These are phyloP conservation scores for Cricetomys ansorgei DNA, from an alignment of 2,113 vertebrate species.

Conservation along the genomic window DNA sequence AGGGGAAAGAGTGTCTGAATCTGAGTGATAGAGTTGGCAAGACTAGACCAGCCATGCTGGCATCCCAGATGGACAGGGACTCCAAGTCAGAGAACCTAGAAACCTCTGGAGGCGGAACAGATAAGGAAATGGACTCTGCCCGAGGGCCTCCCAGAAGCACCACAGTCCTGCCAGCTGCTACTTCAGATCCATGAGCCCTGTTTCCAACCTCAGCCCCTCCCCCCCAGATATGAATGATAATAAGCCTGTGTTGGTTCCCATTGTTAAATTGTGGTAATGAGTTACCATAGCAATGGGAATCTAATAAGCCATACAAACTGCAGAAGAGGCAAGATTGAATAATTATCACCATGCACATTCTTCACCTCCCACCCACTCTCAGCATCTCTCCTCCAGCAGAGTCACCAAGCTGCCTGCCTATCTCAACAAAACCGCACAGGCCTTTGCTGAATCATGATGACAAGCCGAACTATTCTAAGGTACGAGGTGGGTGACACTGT, in stretches of 20 bases:
- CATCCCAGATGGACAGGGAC: background rate
- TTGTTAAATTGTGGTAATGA: background rate
- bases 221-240: background rate
- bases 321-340: background rate
- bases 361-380: background rate
- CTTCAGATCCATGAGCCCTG: background rate
- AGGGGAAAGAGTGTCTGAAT: background rate
- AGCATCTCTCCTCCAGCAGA: background rate
- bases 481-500: no score
- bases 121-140: background rate
- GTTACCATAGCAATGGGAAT: background rate
- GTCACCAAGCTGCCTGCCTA: background rate
- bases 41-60: background rate
- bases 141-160: background rate
- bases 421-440: fast-evolving
- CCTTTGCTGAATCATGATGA: background rate
- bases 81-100: background rate
- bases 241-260: background rate
- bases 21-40: background rate
- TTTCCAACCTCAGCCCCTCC: background rate
- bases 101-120: background rate
- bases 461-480: background rate
- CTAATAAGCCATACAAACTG: background rate
- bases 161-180: background rate
- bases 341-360: background rate